phyloP scores from a whole-genome alignment of 2,113 vertebrate species.

The Glaucidium brasilianum region DNA sequence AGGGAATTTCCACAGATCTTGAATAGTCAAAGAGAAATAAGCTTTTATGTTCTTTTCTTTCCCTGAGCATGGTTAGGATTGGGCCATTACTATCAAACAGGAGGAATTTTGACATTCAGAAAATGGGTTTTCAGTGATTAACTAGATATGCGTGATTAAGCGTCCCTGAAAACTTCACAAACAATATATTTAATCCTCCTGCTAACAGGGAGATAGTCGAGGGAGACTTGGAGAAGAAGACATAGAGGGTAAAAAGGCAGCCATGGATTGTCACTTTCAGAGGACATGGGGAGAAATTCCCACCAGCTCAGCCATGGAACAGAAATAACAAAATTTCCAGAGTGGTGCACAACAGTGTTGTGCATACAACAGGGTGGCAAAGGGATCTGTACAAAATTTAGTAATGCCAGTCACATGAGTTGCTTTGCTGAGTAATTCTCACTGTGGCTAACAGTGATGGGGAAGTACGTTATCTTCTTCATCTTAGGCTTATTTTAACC shows the following conservation, averaged over 20 bases:
- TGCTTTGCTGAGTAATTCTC: neutral
- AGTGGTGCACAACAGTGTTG: accelerated
- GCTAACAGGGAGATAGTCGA: neutral
- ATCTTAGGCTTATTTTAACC: neutral
- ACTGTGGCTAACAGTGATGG: neutral
- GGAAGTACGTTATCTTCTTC: neutral
- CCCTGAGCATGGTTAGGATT: neutral
- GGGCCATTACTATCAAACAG: neutral
- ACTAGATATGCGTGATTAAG: neutral
- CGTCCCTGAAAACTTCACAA: neutral
- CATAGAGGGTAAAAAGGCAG: neutral
- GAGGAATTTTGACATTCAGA: neutral
- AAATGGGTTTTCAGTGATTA: neutral
- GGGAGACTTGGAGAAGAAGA: neutral
- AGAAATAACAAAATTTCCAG: neutral
- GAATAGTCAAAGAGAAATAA: neutral
- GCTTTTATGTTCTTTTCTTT: neutral
- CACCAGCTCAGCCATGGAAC: neutral
- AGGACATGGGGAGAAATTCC: neutral
- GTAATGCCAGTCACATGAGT: neutral
- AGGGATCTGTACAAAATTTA: neutral
- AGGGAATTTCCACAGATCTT: neutral
- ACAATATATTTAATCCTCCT: neutral
- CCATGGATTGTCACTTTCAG: neutral
- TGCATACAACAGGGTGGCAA: neutral